A percentile compares a stretch with the other conserved stretches of the same genome.
These are phyloP conservation scores for Sycobia sp. DNA, from an alignment of 1,140 invertebrate genomes.

Conservation along the genomic window DNA sequence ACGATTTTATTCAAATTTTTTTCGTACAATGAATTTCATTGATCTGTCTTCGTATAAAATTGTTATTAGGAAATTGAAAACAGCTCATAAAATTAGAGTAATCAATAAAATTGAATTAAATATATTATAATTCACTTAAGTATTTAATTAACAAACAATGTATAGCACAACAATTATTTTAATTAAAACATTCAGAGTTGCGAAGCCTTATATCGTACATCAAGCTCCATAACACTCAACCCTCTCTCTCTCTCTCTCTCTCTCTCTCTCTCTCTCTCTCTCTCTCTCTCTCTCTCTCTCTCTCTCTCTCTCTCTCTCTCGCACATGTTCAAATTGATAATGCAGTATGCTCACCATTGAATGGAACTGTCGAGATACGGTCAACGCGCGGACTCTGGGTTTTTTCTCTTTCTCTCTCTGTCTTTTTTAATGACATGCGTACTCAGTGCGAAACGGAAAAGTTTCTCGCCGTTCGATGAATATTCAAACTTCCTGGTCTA, in stretches of 20 bases:
- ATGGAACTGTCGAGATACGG: slow-evolving; percentile 4
- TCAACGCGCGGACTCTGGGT: not conserved
- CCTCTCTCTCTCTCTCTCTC: no score
- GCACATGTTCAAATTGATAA: no score
- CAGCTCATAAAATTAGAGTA: no score
- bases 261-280: no score
- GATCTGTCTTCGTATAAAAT: no score
- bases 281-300: no score
- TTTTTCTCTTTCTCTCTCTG: not conserved
- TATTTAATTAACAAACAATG: not conserved
- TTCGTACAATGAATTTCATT: no score
- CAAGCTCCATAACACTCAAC: no score
- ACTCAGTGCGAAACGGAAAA: slow-evolving; percentile 41
- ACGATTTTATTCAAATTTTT: no score
- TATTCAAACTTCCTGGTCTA: slow-evolving; percentile 48
- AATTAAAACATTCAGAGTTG: slow-evolving; percentile 10
- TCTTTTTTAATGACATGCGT: slow-evolving; percentile 41
- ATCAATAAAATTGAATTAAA: not conserved
- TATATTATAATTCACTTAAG: not conserved
- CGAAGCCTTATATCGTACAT: slow-evolving; percentile 9
- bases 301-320: no score
- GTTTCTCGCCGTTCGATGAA: slow-evolving; percentile 43
- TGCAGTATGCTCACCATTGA: not conserved
- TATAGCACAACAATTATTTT: not conserved
- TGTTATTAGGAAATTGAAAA: no score